These are phyloP conservation scores for Samia ricini DNA, from an alignment of 1,140 invertebrate genomes.

Conservation along the genomic window DNA sequence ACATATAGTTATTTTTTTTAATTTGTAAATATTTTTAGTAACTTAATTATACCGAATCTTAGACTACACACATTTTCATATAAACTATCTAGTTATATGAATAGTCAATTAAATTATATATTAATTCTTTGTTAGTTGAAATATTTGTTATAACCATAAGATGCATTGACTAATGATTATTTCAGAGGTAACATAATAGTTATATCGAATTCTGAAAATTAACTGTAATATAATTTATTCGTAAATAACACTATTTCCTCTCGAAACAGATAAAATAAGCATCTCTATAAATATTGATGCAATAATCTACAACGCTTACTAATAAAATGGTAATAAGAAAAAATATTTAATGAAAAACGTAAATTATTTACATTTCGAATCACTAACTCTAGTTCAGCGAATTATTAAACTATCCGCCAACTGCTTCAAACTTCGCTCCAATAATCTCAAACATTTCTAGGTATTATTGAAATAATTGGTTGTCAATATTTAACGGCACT, in stretches of 20 bases:
- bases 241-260: background rate
- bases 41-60: no score
- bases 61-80: no score
- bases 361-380: background rate
- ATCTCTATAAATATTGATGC: constrained; percentile 3
- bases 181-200: background rate
- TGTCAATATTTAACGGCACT: background rate
- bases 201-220: background rate
- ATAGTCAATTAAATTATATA: no score
- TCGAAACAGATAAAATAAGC: background rate
- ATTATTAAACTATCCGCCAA: background rate
- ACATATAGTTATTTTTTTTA: no score
- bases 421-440: background rate
- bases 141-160: background rate
- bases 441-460: background rate
- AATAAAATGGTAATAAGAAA: background rate
- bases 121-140: no score
- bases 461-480: background rate
- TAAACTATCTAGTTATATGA: no score
- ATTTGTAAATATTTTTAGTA: no score
- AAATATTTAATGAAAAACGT: background rate
- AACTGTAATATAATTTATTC: background rate
- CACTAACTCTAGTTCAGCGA: background rate
- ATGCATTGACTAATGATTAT: background rate
- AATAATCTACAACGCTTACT: background rate